Percentiles rank a stretch among this genome's conserved stretches.
Conservation (phyloP, 2,113 vertebrate species). For the Oreochromis tanganicae region DNA sequence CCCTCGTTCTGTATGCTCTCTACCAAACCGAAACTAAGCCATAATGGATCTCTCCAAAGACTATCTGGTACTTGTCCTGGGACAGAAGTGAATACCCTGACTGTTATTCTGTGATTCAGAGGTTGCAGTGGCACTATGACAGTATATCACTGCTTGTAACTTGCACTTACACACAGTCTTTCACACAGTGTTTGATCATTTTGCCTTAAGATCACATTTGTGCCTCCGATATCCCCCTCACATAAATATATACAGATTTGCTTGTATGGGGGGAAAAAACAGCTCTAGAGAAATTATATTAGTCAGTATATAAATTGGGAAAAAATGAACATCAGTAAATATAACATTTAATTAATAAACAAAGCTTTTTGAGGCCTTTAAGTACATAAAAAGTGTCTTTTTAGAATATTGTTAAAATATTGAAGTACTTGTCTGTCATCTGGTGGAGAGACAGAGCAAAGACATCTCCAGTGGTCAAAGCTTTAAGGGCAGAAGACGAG, state of each 20-base stretch:
- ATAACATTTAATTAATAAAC: not conserved
- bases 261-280: not conserved
- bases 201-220: constrained; percentile 68
- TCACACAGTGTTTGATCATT: constrained; percentile 9
- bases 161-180: constrained; percentile 36
- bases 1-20: constrained; percentile 25
- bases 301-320: not conserved
- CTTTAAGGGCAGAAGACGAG: not conserved
- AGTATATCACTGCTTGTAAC: constrained; percentile 23
- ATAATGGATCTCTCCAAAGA: constrained; percentile 59
- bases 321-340: not conserved
- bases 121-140: constrained; percentile 11
- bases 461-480: not conserved
- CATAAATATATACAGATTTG: not conserved
- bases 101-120: constrained; percentile 41
- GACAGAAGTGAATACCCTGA: constrained; percentile 11
- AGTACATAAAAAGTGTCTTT: not conserved
- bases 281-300: not conserved
- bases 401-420: not conserved
- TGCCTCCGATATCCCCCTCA: constrained; percentile 51
- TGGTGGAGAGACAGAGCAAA: constrained; percentile 40
- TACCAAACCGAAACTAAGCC: constrained; percentile 61
- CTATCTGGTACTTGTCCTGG: constrained; percentile 3
- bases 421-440: constrained; percentile 41
- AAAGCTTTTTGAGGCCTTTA: not conserved